Percentiles rank a stretch among this genome's conserved stretches.
Evolutionary conservation across 2,888 invertebrate genomes (phyloP).

Genomic region (Sipunculus nudus): DNA sequence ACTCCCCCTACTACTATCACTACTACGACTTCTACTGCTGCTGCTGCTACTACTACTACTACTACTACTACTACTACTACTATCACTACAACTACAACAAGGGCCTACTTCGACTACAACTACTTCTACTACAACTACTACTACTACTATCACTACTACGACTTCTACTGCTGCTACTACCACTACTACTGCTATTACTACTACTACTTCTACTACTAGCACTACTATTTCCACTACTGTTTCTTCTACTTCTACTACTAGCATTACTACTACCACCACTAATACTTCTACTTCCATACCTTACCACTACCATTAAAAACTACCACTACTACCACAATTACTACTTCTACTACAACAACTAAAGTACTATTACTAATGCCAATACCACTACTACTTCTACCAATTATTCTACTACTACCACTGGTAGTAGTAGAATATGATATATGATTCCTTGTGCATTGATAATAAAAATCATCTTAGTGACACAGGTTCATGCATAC

Average conservation of each 20-base stretch:
- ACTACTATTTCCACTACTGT: background rate
- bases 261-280: background rate
- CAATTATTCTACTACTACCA: background rate
- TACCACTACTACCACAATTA: background rate
- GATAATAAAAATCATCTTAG: no score
- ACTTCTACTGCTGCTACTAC: background rate
- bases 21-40: background rate
- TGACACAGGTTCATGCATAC: no score
- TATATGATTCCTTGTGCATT: no score
- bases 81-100: background rate
- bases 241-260: background rate
- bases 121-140: background rate
- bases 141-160: background rate
- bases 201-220: constrained; percentile 2
- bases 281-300: no score
- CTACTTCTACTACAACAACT: background rate
- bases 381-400: background rate
- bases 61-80: background rate
- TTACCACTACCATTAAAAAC: no score
- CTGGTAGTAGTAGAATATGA: no score
- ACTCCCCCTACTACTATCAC: background rate
- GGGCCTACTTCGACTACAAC: no score
- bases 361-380: background rate
- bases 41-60: background rate
- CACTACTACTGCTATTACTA: background rate